Conservation (phyloP, 2,113 vertebrate genomes). For the Sylvia atricapilla region DNA sequence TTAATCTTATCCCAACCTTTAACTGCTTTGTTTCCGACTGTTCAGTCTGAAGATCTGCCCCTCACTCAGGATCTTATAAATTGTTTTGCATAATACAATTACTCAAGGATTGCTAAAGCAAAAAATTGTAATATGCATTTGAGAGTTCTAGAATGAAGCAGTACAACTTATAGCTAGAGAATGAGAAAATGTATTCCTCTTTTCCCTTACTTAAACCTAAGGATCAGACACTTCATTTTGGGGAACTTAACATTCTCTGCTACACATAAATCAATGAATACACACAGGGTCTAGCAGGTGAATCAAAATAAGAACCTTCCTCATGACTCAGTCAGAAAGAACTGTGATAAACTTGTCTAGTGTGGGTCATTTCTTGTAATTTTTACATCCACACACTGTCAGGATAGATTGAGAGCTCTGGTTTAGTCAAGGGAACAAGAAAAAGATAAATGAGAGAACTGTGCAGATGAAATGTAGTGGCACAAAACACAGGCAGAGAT, state of each 20-base stretch:
- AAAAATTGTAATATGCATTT: neutral
- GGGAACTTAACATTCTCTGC: neutral
- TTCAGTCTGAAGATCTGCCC: neutral
- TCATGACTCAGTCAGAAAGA: conserved; percentile 18
- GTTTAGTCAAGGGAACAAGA: neutral
- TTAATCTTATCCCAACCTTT: neutral
- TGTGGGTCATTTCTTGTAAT: conserved; percentile 36
- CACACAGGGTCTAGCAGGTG: conserved; percentile 7
- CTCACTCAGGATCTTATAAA: neutral
- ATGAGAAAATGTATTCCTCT: neutral
- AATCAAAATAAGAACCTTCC: conserved; percentile 39
- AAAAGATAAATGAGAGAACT: conserved; percentile 17
- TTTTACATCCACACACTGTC: conserved; percentile 1
- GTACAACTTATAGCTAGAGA: neutral
- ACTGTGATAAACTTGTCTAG: conserved; percentile 30
- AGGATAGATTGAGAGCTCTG: conserved; percentile 23
- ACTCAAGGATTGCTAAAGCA: neutral
- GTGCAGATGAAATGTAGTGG: neutral
- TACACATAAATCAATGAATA: conserved; percentile 14
- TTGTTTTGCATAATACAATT: neutral
- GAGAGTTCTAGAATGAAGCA: neutral
- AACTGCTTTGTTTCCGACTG: neutral
- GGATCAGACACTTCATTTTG: neutral
- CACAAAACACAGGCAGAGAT: neutral
- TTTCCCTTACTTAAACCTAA: neutral